These are phyloP conservation scores for Caenorhabditis becei DNA, from an alignment of 2,888 invertebrate genomes.

Conservation along the genomic window DNA sequence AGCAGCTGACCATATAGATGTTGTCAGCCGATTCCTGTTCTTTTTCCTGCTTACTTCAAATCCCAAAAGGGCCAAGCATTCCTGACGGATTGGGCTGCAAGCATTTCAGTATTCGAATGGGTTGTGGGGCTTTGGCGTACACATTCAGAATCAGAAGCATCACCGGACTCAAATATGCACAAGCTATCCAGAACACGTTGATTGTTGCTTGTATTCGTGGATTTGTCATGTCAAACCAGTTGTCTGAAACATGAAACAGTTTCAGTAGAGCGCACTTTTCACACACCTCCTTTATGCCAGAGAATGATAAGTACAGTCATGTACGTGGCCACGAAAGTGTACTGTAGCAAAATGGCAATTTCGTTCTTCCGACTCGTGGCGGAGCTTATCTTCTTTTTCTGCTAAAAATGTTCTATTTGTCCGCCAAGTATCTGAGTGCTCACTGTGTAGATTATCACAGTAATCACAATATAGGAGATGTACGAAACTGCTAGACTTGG, in stretches of 20 bases:
- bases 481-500: constrained; percentile 41
- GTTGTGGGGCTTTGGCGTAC: neutral
- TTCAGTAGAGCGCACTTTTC: neutral
- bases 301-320: constrained; percentile 23
- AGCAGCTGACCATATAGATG: constrained; percentile 3
- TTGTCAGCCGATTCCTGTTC: neutral
- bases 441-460: constrained; percentile 8
- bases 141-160: constrained; percentile 13
- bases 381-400: constrained; percentile 3
- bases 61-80: neutral
- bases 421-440: neutral
- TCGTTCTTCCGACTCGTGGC: neutral
- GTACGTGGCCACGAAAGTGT: constrained; percentile 36
- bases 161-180: constrained; percentile 8
- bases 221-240: constrained; percentile 19
- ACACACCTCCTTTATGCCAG: constrained; percentile 23
- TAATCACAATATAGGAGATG: constrained; percentile 21
- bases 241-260: neutral
- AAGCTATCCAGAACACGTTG: constrained; percentile 13
- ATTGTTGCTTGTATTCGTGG: constrained; percentile 4
- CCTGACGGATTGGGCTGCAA: constrained; percentile 10
- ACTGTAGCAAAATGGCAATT: constrained; percentile 35
- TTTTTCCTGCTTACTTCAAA: neutral
- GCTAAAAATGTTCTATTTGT: neutral
- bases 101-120: neutral